These are phyloP conservation scores for Cyanoderma ruficeps DNA, from an alignment of 2,113 vertebrate genomes.

Conservation along the genomic window DNA sequence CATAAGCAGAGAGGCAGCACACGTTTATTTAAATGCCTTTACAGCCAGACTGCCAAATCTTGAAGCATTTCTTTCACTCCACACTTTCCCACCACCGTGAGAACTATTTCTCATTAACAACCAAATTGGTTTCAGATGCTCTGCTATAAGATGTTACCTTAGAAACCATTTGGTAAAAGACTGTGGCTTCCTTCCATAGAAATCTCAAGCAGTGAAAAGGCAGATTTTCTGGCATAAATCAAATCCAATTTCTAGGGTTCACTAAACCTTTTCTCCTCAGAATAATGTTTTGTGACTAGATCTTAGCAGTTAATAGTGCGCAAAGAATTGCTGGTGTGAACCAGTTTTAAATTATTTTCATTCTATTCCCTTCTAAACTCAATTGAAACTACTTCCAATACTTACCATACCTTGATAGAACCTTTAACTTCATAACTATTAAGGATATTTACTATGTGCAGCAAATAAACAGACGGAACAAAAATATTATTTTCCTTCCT, in stretches of 20 bases:
- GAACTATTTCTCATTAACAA: conserved; percentile 90
- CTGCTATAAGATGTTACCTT: conserved; percentile 83
- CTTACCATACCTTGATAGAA: conserved; percentile 41
- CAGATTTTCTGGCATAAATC: conserved; percentile 86
- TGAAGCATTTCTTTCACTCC: conserved; percentile 75
- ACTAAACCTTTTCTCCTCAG: conserved; percentile 84
- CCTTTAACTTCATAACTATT: background rate
- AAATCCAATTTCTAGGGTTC: conserved; percentile 90
- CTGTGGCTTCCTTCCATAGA: conserved; percentile 82
- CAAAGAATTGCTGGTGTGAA: conserved; percentile 80
- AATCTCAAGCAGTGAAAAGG: conserved; percentile 84
- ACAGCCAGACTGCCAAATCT: conserved; percentile 69
- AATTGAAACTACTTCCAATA: conserved; percentile 56
- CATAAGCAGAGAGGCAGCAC: conserved; percentile 72
- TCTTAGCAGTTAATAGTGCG: conserved; percentile 80
- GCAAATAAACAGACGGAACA: background rate
- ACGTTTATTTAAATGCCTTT: conserved; percentile 69
- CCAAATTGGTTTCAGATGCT: conserved; percentile 89
- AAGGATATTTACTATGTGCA: background rate
- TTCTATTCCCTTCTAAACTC: conserved; percentile 60
- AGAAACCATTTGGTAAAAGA: conserved; percentile 85
- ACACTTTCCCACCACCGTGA: conserved; percentile 86
- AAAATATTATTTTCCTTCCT: background rate
- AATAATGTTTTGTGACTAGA: conserved; percentile 83
- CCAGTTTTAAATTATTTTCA: conserved; percentile 75